Evolutionary conservation across 37 sponge, comb jelly and placozoan species (phyloP), one percentile per base, ranked within the genome.

Genomic region (Hormiphora californensis): DNA sequence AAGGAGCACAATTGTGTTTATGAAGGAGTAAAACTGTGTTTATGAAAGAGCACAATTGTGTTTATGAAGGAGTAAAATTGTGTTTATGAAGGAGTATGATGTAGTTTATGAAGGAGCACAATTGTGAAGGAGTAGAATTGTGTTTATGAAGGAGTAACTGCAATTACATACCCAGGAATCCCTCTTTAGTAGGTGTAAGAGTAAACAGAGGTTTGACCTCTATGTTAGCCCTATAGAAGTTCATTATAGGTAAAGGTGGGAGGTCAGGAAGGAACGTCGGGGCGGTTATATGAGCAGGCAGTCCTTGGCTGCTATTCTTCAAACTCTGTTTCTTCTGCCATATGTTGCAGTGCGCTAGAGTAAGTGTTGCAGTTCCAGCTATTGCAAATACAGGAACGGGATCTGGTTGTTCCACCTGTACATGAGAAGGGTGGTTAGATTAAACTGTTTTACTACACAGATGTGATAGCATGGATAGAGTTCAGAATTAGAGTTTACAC

Each of bases 271-370:
- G 46, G 0, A 23, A 39, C 28, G 81, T 27, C 12, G 81, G 81
- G 5, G 81, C 81, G 25, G 81, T 73, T 4, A 73, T 33, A 36
- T 73, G 81, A 21, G 81, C 81, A 5, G 81, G 81, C 7, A 73
- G 44, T 2, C 81, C 81, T 32, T 21, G 27, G 43, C 23, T 40
- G 0, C 81, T 30, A 9, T 22, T 43, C 46, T 73, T 73, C 27
- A 73, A 46, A 19, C 46, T 43, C 81, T 73, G 81, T 73, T 73
- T 73, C 81, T 73, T 43, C 8, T 33, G 38, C 81, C 81, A 73
- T 22, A 73, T 27, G 25, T 73, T 73, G 23, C 81, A 73, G 81
- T 73, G 81, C 9, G 81, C 81, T 39, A 73, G 23, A 17, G 81
- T 43, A 23, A 73, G 81, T 21, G 81, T 28, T 1, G 81, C 43